phyloP scores from a whole-genome alignment of 2,888 invertebrate species.

The Rhodophaea formosa region DNA sequence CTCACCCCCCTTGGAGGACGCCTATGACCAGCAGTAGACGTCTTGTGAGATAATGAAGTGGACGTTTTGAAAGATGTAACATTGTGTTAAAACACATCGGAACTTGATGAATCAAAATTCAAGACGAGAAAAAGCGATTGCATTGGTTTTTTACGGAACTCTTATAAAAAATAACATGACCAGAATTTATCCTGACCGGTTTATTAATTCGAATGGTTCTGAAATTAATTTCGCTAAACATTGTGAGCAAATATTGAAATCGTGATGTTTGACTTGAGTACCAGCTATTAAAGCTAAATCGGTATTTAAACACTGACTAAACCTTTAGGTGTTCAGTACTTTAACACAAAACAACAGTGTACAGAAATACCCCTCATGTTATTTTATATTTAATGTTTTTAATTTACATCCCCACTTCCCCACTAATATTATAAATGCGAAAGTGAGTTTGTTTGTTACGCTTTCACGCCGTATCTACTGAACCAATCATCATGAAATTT shows the following conservation, averaged over 20 bases:
- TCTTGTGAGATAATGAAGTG: too few relatives aligned
- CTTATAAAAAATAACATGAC: too few relatives aligned
- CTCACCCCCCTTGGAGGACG: too few relatives aligned
- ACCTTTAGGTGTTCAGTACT: background rate
- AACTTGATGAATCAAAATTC: too few relatives aligned
- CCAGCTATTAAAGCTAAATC: background rate
- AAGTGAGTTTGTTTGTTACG: too few relatives aligned
- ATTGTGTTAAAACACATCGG: too few relatives aligned
- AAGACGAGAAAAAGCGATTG: too few relatives aligned
- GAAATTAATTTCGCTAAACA: background rate
- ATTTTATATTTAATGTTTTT: background rate
- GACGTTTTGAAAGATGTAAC: too few relatives aligned
- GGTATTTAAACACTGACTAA: background rate
- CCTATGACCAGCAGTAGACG: too few relatives aligned
- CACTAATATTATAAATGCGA: background rate
- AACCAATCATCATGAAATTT: too few relatives aligned
- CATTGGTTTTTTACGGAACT: too few relatives aligned
- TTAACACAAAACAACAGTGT: background rate
- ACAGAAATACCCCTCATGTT: background rate
- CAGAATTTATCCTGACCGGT: background rate
- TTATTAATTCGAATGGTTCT: background rate
- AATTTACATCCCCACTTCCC: background rate
- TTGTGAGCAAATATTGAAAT: conserved; percentile 7
- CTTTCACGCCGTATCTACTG: too few relatives aligned
- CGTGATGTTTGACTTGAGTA: conserved; percentile 9